Base-by-base conservation (phyloP, 2,113 vertebrate species). In the Zingel zingel region DNA sequence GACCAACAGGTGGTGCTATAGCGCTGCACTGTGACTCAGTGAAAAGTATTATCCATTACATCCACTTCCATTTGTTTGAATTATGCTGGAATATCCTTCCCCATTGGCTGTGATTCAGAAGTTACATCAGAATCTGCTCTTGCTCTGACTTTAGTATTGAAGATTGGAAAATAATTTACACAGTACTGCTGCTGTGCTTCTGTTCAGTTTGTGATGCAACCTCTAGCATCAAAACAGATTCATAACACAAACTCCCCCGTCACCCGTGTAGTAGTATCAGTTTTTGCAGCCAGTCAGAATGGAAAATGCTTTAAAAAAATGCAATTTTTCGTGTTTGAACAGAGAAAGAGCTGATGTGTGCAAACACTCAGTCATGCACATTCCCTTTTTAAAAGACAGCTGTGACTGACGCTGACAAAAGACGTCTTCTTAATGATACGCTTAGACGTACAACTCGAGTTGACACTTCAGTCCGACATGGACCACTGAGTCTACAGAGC, bases 1-100 rank as follows among this genome's bases (percentile, higher is more conserved):
- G 59, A 79, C 92, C 92, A 92, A 86, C 74, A 92, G 91, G 90
- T 85, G 93, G 92, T 54, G 90, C 86, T 88, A 43, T 68, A 73
- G 50, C 58, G 47, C 68, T 25, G 43, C 23, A 19, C 48, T 47
- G 39, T 13, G 48, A 30, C 74, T 45, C 73, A 9, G 12, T 36
- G 15, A 67, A 15, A 33, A 7, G 63, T 0, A 16, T 48, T 43
- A 64, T 85, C 47, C 25, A 64, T 51, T 56, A 63, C 19, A 72
- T 81, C 78, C 18, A 45, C 71, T 69, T 82, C 8, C 5, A 48
- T 73, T 77, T 68, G 68, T 71, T 48, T 77, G 81, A 88, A 65
- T 70, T 57, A 70, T 51, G 74, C 56, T 21, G n/a, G 70, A 77
- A 53, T 65, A 43, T 82, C 72, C 57, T 62, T 81, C 30, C 19